Evolutionary conservation across 2,113 vertebrate species (phyloP), one percentile per base, ranked within the genome.

Genomic region (Istiophorus platypterus): DNA sequence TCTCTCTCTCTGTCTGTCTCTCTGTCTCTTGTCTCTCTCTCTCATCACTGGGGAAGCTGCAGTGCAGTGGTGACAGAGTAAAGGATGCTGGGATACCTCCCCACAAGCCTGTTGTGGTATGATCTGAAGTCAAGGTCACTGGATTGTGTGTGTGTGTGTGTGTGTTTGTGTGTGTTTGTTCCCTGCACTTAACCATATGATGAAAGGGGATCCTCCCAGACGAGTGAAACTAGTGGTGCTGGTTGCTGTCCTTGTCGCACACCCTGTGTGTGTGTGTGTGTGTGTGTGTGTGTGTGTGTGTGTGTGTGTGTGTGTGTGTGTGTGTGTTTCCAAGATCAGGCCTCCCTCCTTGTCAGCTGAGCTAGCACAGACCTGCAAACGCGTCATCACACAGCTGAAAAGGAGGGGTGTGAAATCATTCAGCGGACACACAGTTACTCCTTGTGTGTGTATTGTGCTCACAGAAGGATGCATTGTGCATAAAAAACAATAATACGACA

Each of bases 41-140:
- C 42, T 67, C 45, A 59, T 62, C 56, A 31, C 51, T 41, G 69
- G 51, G 71, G 71, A 70, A 72, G 81, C 88, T 78, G 87, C 86
- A 88, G 76, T 89, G 89, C 85, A 70, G 61, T 57, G 68, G 76
- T 31, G 79, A 82, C 47, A 24, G 59, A 76, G 56, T 41, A 63
- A 70, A 71, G 78, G 73, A 83, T 88, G 71, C 78, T 67, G 69
- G 80, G 80, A 88, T 72, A 41, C 77, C 70, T 54, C 75, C 76
- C 70, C 17, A 1, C 42, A n/a, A 75, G 17, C 67, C 34, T 7
- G 10, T 34, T 74, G 67, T 73, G 84, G 75, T 84, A 76, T 4
- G 11, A 76, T 81, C 82, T 65, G 52, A 78, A 80, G 87, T 81
- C 88, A 93, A 92, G 88, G 89, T 92, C 89, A 87, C 69, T 42